Base-by-base conservation (phyloP, 2,888 invertebrate genomes). In the Rhagium mordax region DNA sequence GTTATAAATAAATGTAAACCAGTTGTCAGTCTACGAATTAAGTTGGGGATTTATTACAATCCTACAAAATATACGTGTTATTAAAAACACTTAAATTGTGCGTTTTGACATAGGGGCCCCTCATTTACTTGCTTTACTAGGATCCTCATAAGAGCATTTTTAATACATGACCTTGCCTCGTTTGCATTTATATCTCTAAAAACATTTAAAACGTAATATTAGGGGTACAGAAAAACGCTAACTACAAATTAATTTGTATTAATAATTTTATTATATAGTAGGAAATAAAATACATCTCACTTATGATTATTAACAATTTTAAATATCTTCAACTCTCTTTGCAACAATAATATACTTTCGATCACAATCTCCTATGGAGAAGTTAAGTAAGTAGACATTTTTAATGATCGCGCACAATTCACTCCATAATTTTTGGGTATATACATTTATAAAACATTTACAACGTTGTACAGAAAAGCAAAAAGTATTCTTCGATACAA, bases 251-350 rank as follows among this genome's bases (percentile, higher is more conserved):
- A n/a, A 2, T n/a, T 41, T 48, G 41, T 53, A 60, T 59, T 60
- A 70, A 66, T 66, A 27, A 21, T 73, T 71, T 70, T 72, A 67
- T 74, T 80, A 73, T 71, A 76, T 73, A 70, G 75, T 78, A 78
- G 72, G 81, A 86, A 86, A 86, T 85, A 86, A 86, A 86, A 83
- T 86, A 85, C 85, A 86, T 84, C 83, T 85, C 84, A 83, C 80
- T 83, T 81, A 81, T 80, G 75, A 77, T 78, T 80, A 79, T 81
- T 83, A 85, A 85, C 85, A 86, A 75, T 83, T 82, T 85, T 86
- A 85, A 86, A 87, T 85, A 86, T 86, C 83, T 85, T 82, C 61
- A 83, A 81, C 81, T 81, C 74, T 78, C 80, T 76, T 77, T 78
- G 78, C 78, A 83, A 83, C 83, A 83, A 81, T 81, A 76, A 79